Percentiles rank a stretch among this genome's conserved stretches.
Conservation (phyloP, 2,113 vertebrate species). For the Caracal caracal region DNA sequence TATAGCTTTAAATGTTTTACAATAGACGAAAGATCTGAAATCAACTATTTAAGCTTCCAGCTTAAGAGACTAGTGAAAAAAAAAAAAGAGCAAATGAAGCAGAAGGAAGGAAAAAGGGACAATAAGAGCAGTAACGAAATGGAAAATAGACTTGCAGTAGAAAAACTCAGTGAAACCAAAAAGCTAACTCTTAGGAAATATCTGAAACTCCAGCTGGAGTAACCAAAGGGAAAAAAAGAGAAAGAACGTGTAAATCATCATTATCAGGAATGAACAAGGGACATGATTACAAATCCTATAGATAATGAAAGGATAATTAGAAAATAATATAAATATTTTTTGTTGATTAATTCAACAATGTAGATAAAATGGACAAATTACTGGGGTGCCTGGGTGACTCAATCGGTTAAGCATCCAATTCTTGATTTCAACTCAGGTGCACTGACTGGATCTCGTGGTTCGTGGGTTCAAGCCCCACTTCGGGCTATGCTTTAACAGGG, state of each 20-base stretch:
- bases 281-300: neutral
- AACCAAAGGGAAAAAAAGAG: neutral
- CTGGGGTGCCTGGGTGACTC: no score
- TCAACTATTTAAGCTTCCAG: neutral
- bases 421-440: no score
- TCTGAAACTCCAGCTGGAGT: neutral
- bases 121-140: neutral
- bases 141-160: neutral
- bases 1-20: neutral
- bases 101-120: neutral
- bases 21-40: neutral
- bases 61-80: neutral
- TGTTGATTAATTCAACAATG: neutral
- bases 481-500: no score
- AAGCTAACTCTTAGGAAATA: neutral
- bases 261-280: neutral
- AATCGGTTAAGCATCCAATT: no score
- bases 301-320: neutral
- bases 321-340: neutral
- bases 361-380: neutral
- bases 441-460: no score
- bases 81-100: neutral
- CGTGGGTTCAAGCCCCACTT: no score
- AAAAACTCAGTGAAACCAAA: neutral
- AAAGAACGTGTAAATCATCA: neutral